Base-by-base conservation (phyloP, 2,888 invertebrate genomes). In the Tanaodytes sp. region DNA sequence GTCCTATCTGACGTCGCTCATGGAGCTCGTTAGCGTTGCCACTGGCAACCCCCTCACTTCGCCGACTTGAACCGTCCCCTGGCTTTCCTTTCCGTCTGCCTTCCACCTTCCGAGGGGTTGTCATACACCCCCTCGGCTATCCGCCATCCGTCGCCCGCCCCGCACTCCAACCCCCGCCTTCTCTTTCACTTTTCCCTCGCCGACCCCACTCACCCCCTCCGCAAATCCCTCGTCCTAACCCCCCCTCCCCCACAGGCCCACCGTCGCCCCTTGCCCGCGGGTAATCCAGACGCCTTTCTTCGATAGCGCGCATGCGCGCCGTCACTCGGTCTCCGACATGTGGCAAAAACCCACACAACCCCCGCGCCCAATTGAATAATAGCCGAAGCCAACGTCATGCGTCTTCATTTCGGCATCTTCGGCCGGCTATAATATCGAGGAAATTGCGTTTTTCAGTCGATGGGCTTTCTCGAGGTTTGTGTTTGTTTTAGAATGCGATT, bases 11-110 rank as follows among this genome's bases (percentile, higher is more conserved):
- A 83, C 82, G 81, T 82, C 82, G 83, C 81, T 82, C 82, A 82
- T 82, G 82, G 82, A 83, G 83, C 83, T 83, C 83, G 83, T 83
- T 83, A 83, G 83, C 81, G 83, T 83, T 83, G 81, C 83, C 83
- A 79, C 58, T 83, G 76, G 83, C 83, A 83, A 83, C 83, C 78
- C 83, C 83, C 83, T 80, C 78, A 77, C 76, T 72, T 75, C 74
- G 66, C 48, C 72, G 76, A 74, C 74, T 72, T 71, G 68, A 65
- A 52, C 72, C 72, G 66, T 70, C 73, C 73, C 72, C 71, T 54
- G 45, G 49, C 58, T 66, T 72, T 70, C 63, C 66, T 62, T 54
- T 67, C 59, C 58, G 63, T 58, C 68, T 58, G 58, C 68, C 63
- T 67, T 67, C 62, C 57, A 67, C 61, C 64, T 65, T 61, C 62